phyloP scores from a whole-genome alignment of 92 coral and sea anemone genomes.

The Parazoanthus darwini region DNA sequence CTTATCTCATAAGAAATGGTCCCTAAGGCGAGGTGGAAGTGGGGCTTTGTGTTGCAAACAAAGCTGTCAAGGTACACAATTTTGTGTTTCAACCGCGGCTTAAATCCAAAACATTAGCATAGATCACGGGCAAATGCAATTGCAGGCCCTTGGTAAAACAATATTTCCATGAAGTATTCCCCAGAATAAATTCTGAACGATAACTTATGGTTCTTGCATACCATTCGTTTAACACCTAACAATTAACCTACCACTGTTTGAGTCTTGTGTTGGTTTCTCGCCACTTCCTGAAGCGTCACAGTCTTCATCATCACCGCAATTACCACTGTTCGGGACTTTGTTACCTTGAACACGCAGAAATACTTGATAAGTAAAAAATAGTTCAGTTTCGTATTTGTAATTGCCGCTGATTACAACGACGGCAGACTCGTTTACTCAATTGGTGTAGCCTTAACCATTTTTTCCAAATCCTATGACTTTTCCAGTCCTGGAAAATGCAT shows the following conservation, averaged over 20 bases:
- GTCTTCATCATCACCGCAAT: conserved; percentile 43
- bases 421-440: too few species aligned
- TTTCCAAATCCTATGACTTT: too few species aligned
- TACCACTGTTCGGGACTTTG: conserved; percentile 33
- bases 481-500: too few species aligned
- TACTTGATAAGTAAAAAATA: background rate
- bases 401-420: too few species aligned
- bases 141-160: too few species aligned
- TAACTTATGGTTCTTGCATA: background rate
- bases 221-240: background rate
- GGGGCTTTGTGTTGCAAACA: background rate
- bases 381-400: too few species aligned
- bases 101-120: background rate
- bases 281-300: conserved; percentile 39
- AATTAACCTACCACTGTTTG: conserved; percentile 20
- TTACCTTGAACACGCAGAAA: background rate
- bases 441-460: too few species aligned
- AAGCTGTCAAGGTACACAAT: too few species aligned
- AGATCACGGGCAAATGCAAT: background rate
- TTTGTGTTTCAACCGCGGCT: too few species aligned
- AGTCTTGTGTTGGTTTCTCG: background rate
- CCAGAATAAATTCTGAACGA: background rate
- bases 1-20: too few species aligned
- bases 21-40: background rate
- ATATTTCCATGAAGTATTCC: background rate